Conservation (phyloP, 2,888 invertebrate species). For the Rosalia funebris region DNA sequence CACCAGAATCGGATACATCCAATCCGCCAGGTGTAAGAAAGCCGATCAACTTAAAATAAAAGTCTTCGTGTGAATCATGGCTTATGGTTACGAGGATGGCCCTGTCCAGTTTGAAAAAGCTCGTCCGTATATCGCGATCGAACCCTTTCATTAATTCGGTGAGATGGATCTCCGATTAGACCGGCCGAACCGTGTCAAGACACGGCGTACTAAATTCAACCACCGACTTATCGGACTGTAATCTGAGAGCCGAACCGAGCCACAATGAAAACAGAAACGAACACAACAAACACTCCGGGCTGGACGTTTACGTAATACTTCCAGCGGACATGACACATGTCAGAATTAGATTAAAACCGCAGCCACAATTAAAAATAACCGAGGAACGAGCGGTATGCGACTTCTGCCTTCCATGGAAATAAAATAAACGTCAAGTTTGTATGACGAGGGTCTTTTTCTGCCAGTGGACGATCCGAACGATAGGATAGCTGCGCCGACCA, state of each 20-base stretch:
- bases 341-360: conserved; percentile 62
- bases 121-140: conserved; percentile 50
- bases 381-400: conserved; percentile 36
- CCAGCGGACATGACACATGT: conserved; percentile 58
- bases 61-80: conserved; percentile 25
- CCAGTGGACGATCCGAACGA: conserved; percentile 9
- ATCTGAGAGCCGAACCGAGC: conserved; percentile 39
- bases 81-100: conserved; percentile 23
- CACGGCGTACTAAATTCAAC: conserved; percentile 36
- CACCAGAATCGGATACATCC: conserved; percentile 8
- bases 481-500: conserved; percentile 5
- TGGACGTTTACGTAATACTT: conserved; percentile 39
- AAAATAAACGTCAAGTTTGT: conserved; percentile 53
- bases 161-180: conserved; percentile 58
- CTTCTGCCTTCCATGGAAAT: conserved; percentile 50
- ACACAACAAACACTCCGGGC: conserved; percentile 18
- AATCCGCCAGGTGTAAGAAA: conserved; percentile 25
- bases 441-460: conserved; percentile 48
- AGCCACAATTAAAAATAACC: conserved; percentile 58
- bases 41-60: conserved; percentile 26
- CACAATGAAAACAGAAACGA: conserved; percentile 17
- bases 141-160: conserved; percentile 56
- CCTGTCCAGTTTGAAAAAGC: conserved; percentile 24
- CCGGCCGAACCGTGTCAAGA: conserved; percentile 57
- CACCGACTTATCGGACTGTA: conserved; percentile 39